Evolutionary conservation across 2,113 vertebrate genomes (phyloP).

Genomic region (Clarias batrachus): DNA sequence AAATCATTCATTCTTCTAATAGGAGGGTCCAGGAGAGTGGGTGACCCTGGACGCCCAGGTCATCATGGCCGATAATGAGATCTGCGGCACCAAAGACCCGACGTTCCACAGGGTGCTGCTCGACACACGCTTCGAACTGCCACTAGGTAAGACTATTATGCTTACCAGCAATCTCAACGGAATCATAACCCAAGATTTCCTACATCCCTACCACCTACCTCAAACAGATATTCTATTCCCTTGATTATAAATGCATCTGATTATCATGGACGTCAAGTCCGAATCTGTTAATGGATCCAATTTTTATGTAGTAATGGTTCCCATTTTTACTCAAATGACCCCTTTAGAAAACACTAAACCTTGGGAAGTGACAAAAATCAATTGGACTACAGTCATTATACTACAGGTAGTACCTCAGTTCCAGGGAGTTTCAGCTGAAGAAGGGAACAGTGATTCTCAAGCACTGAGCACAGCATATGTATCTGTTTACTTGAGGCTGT

Average conservation of each 20-base stretch:
- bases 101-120: conserved; percentile 95
- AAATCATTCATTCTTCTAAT: neutral
- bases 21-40: conserved; percentile 98
- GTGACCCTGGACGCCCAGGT: conserved; percentile 91
- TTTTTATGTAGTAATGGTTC: neutral
- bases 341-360: neutral
- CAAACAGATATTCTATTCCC: neutral
- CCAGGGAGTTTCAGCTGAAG: neutral
- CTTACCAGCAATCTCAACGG: neutral
- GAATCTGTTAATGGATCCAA: neutral
- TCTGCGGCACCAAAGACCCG: conserved; percentile 97
- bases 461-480: neutral
- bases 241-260: neutral
- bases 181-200: neutral
- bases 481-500: conserved; percentile 11
- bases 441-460: neutral
- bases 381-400: neutral
- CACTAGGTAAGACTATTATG: conserved; percentile 75
- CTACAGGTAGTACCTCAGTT: neutral
- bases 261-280: neutral
- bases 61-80: conserved; percentile 96
- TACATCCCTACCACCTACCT: neutral
- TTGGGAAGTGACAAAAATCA: neutral
- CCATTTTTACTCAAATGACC: neutral
- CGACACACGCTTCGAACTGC: conserved; percentile 94